phyloP scores from a whole-genome alignment of 1,140 invertebrate species.

The Steinernema khuongi region DNA sequence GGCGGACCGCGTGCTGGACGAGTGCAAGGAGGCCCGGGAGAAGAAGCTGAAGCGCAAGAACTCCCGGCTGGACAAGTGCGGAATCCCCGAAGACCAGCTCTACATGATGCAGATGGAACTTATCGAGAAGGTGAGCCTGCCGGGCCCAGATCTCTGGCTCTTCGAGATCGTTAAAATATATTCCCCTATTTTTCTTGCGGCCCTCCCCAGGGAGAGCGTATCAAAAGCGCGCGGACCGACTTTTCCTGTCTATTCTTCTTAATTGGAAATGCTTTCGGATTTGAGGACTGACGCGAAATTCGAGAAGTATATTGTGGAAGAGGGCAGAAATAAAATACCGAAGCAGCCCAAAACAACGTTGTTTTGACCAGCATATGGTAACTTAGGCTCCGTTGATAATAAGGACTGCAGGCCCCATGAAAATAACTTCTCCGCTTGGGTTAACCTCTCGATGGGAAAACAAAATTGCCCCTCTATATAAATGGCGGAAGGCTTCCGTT shows the following conservation, averaged over 20 bases:
- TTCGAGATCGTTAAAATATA: background rate
- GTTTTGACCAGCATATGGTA: background rate
- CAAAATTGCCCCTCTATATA: background rate
- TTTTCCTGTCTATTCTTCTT: background rate
- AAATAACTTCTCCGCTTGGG: background rate
- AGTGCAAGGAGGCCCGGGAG: conserved; percentile 48
- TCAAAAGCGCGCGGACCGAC: background rate
- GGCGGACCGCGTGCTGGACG: conserved; percentile 51
- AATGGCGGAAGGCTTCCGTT: background rate
- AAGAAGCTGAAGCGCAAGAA: conserved; percentile 57
- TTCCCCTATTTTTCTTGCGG: background rate
- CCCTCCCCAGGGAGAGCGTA: background rate
- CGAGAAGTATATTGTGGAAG: background rate
- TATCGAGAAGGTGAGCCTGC: conserved; percentile 51
- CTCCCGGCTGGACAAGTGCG: conserved; percentile 58
- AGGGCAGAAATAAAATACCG: conserved; percentile 1
- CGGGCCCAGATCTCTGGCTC: no score
- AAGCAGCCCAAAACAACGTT: background rate
- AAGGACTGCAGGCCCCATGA: background rate
- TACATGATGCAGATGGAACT: conserved; percentile 54
- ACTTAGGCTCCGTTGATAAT: background rate
- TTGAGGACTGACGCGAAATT: background rate
- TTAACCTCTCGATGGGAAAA: background rate
- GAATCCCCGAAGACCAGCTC: conserved; percentile 58
- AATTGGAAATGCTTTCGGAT: background rate